Percentiles rank a stretch among this genome's conserved stretches.
These are phyloP conservation scores for Parotocinclus haroldoi DNA, from an alignment of 2,797 vertebrate genomes.

Conservation along the genomic window DNA sequence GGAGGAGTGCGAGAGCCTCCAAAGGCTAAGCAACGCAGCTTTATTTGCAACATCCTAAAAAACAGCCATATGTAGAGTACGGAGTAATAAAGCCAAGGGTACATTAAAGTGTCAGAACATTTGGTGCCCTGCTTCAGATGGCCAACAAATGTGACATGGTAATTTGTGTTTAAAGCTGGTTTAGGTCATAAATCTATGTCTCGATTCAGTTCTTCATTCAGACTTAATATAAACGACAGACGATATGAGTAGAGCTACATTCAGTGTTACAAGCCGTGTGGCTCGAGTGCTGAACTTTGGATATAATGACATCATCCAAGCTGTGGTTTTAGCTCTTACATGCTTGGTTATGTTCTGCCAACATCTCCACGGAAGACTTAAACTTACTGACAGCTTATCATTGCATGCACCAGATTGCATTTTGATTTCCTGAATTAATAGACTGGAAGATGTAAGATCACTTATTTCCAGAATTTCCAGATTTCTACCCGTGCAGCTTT, in stretches of 20 bases:
- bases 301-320: conserved; percentile 3
- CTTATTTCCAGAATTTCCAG: too few species aligned
- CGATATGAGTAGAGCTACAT: not conserved
- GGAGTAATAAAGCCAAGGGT: conserved; percentile 23
- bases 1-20: conserved; percentile 41
- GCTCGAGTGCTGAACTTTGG: not conserved
- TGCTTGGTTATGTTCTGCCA: conserved; percentile 3
- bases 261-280: not conserved
- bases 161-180: conserved; percentile 17
- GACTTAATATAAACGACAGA: not conserved
- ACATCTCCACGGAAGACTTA: conserved; percentile 15
- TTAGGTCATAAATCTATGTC: not conserved
- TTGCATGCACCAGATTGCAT: not conserved
- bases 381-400: conserved; percentile 16
- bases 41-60: conserved; percentile 18
- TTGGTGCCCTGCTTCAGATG: conserved; percentile 27
- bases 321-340: conserved; percentile 7
- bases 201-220: too few species aligned
- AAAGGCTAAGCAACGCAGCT: conserved; percentile 5
- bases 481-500: too few species aligned
- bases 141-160: conserved; percentile 21
- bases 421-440: not conserved
- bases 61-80: conserved; percentile 31
- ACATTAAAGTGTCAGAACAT: conserved; percentile 32
- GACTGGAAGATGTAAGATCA: not conserved